A percentile compares a stretch with the other conserved stretches of the same genome.
phyloP scores from a whole-genome alignment of 2,113 vertebrate genomes.

The western clawed frog (Xenopus tropicalis) region DNA sequence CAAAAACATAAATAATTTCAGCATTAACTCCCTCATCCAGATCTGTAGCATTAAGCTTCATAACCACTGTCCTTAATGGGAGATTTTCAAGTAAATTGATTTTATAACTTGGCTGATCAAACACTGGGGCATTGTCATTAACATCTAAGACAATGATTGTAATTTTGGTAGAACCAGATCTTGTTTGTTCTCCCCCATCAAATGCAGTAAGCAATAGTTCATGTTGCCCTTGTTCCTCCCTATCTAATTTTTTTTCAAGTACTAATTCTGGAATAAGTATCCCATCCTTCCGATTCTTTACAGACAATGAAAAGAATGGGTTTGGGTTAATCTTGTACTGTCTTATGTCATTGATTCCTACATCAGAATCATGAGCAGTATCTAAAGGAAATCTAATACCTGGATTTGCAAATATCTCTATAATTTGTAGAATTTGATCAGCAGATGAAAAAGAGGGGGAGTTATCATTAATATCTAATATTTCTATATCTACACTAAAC shows the following conservation, averaged over 20 bases:
- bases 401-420: constrained; percentile 59
- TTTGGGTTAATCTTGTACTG: constrained; percentile 64
- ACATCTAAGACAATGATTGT: constrained; percentile 62
- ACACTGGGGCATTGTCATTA: constrained; percentile 60
- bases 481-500: constrained; percentile 52
- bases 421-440: constrained; percentile 60
- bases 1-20: constrained; percentile 70
- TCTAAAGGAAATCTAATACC: constrained; percentile 68
- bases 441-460: constrained; percentile 64
- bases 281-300: constrained; percentile 70
- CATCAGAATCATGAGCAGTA: constrained; percentile 68
- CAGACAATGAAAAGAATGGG: constrained; percentile 63
- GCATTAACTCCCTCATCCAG: constrained; percentile 57
- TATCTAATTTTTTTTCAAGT: constrained; percentile 67
- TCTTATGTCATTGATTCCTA: constrained; percentile 67
- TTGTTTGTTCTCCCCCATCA: constrained; percentile 65
- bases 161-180: constrained; percentile 63
- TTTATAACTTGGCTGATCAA: constrained; percentile 55
- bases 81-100: constrained; percentile 57
- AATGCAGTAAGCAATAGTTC: constrained; percentile 66
- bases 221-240: constrained; percentile 65
- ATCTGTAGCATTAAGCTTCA: constrained; percentile 77
- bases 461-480: constrained; percentile 72
- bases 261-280: constrained; percentile 71
- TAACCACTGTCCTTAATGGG: constrained; percentile 53